Conservation (phyloP, 2,888 invertebrate species). For the Euproctis similis region DNA sequence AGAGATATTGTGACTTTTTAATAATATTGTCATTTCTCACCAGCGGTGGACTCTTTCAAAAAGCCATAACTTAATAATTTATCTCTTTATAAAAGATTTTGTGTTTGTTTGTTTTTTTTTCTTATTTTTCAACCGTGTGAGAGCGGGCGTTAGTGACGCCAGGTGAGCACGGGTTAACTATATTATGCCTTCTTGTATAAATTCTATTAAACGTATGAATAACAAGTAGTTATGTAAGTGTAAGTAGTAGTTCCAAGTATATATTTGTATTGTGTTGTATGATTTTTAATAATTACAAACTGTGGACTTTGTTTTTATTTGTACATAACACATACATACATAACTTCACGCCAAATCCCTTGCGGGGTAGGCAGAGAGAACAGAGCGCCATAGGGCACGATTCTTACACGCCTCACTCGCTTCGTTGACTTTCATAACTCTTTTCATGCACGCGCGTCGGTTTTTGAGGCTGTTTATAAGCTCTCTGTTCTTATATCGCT, state of each 20-base stretch:
- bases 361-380: too few species aligned
- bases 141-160: constrained; percentile 43
- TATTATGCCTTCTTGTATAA: constrained; percentile 32
- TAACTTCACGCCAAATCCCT: too few species aligned
- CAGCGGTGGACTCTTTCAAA: constrained; percentile 76
- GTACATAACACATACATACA: too few species aligned
- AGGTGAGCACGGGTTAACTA: constrained; percentile 70
- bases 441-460: too few species aligned
- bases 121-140: constrained; percentile 71
- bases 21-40: constrained; percentile 77
- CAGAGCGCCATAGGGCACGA: too few species aligned
- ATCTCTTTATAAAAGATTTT: constrained; percentile 75
- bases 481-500: too few species aligned
- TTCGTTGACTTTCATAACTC: too few species aligned
- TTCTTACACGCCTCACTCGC: too few species aligned
- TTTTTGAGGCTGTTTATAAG: too few species aligned
- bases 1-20: constrained; percentile 76
- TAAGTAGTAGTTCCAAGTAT: constrained; percentile 9
- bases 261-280: constrained; percentile 4
- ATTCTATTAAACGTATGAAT: constrained; percentile 24
- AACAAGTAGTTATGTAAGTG: constrained; percentile 16
- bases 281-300: constrained; percentile 6
- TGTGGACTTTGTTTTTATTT: constrained; percentile 20
- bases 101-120: too few species aligned
- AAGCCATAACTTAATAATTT: constrained; percentile 75